Percentiles rank a stretch among this genome's conserved stretches.
Evolutionary conservation across 2,113 vertebrate genomes (phyloP).

Genomic region (Psettodes erumei): DNA sequence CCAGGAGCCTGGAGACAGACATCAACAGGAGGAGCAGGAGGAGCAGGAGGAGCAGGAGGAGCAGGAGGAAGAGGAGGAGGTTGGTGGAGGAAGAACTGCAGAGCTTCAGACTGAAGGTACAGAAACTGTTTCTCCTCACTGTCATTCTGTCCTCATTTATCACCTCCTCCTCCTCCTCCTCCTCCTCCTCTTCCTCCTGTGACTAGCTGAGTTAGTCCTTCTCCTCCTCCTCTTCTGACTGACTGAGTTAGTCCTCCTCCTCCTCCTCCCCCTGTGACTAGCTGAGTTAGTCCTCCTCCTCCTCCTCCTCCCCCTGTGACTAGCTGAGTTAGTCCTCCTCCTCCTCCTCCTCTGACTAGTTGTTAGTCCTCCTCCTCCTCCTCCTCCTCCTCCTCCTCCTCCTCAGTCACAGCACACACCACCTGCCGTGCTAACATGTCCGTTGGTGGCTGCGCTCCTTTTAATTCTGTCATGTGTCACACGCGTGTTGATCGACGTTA

Average conservation of each 20-base stretch:
- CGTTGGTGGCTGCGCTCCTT: too few species aligned
- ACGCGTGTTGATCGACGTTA: too few species aligned
- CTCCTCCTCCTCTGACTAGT: neutral
- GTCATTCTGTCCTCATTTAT: slow-evolving; percentile 21
- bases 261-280: slow-evolving; percentile 39
- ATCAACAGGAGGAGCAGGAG: neutral
- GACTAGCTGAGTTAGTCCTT: slow-evolving; percentile 10
- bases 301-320: neutral
- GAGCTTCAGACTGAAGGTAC: slow-evolving; percentile 66
- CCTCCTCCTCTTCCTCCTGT: neutral
- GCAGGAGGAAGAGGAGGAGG: slow-evolving; percentile 7
- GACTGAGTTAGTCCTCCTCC: neutral
- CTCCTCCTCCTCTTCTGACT: neutral
- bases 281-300: too few species aligned
- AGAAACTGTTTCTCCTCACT: slow-evolving; percentile 36
- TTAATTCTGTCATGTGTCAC: too few species aligned
- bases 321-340: slow-evolving; percentile 11
- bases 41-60: neutral
- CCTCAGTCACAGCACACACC: too few species aligned
- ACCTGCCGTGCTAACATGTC: too few species aligned
- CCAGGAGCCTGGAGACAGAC: neutral
- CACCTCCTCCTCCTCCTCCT: slow-evolving; percentile 32
- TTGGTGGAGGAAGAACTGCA: slow-evolving; percentile 43
- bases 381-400: neutral
- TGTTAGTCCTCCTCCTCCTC: slow-evolving; percentile 5